Evolutionary conservation across 2,888 invertebrate genomes (phyloP).

Genomic region (Aphrophora alni): DNA sequence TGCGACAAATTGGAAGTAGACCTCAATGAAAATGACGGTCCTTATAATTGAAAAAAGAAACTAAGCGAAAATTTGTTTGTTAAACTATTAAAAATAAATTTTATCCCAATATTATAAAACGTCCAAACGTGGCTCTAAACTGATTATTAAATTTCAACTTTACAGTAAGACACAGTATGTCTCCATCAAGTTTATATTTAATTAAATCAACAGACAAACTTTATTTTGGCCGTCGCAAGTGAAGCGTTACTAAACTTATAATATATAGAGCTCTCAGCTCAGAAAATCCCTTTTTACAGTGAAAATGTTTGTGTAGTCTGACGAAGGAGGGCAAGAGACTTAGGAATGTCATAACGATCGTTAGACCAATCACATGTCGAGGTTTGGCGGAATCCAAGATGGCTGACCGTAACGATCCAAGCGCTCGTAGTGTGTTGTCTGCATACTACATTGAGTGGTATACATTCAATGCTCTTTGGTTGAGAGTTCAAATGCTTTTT

Average conservation of each 20-base stretch:
- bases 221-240: neutral
- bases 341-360: neutral
- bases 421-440: neutral
- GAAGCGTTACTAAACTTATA: neutral
- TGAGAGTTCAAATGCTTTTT: neutral
- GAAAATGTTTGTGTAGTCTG: neutral
- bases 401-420: neutral
- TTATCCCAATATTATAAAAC: too few relatives aligned
- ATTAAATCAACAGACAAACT: conserved; percentile 2
- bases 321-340: neutral
- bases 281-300: conserved; percentile 2
- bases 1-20: too few relatives aligned
- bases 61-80: too few relatives aligned
- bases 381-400: conserved; percentile 2
- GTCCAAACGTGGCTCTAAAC: too few relatives aligned
- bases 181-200: neutral
- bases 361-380: neutral
- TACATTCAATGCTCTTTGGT: neutral
- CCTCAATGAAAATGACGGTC: too few relatives aligned
- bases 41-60: too few relatives aligned
- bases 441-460: neutral
- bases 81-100: too few relatives aligned
- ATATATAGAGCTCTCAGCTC: neutral
- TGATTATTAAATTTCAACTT: too few relatives aligned
- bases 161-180: too few relatives aligned